Base-by-base conservation (phyloP, 2,797 vertebrate genomes). In the Antennarius maculatus region DNA sequence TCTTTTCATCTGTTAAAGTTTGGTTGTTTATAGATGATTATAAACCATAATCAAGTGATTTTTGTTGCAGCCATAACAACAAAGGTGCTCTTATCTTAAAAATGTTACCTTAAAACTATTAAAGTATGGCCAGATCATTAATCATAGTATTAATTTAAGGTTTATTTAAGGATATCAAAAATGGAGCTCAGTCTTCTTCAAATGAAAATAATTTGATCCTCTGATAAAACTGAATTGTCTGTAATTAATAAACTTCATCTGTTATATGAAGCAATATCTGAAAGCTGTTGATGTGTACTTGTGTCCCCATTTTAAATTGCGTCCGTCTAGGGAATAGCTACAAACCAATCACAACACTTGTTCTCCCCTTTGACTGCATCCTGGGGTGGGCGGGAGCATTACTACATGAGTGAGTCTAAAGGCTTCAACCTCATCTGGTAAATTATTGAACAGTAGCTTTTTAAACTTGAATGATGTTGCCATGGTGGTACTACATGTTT, bases 401-500 rank as follows among this genome's bases (percentile, higher is more conserved):
- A 49, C 43, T 77, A 70, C 27, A 51, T 15, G 46, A 73, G 69
- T 66, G 31, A 76, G 41, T 62, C 50, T 54, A 52, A 45, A 66
- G 63, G 62, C 64, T 60, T 69, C 83, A 82, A 86, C 80, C 54
- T 76, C 57, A 43, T 41, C 55, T 61, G 27, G 46, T 89, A 67
- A 86, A 89, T 88, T 86, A 88, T 89, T 87, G 69, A 91, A 62
- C 27, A 56, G 51, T 3, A 53, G 71, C 71, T 78, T 79, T 78
- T 91, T 84, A 88, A 87, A 89, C 79, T 77, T 86, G 79, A 83
- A 83, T 83, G 66, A 57, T 61, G 76, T 87, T 83, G 84, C 68
- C 66, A 31, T 46, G 56, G 66, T 79, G 78, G 65, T 59, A 69
- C 86, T 71, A 79, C 62, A 66, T 46, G 50, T 67, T 76, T 78